These are phyloP conservation scores for Campylomormyrus tamandua DNA, from an alignment of 2,113 vertebrate genomes.

Conservation along the genomic window DNA sequence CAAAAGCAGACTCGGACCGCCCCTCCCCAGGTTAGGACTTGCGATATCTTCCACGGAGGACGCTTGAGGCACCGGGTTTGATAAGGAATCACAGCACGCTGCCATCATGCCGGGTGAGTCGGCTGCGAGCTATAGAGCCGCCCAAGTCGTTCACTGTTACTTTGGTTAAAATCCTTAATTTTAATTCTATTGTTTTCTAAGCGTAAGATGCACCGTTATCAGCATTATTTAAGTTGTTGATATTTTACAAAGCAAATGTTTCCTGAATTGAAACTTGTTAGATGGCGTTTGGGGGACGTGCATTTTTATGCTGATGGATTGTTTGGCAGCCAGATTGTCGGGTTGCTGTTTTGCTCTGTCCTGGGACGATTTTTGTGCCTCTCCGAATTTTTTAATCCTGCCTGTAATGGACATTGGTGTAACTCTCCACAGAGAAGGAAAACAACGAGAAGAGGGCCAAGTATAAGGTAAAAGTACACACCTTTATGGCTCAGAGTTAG, in stretches of 20 bases:
- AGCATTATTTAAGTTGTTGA: background rate
- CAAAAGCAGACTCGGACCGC: background rate
- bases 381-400: background rate
- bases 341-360: background rate
- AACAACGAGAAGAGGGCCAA: slow-evolving; percentile 37
- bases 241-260: background rate
- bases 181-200: background rate
- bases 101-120: slow-evolving; percentile 52
- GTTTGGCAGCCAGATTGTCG: background rate
- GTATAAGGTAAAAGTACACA: slow-evolving; percentile 41
- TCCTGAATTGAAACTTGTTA: background rate
- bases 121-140: background rate
- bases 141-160: background rate
- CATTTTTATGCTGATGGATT: background rate
- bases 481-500: background rate
- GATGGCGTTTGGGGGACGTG: background rate
- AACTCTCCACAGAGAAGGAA: slow-evolving; percentile 44
- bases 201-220: background rate
- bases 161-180: background rate
- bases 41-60: slow-evolving; percentile 24
- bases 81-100: background rate
- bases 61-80: background rate
- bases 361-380: background rate
- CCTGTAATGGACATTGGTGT: background rate
- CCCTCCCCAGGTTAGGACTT: background rate